Evolutionary conservation across 2,113 vertebrate species (phyloP), one percentile per base, ranked within the genome.

Genomic region (Aphyosemion australe): DNA sequence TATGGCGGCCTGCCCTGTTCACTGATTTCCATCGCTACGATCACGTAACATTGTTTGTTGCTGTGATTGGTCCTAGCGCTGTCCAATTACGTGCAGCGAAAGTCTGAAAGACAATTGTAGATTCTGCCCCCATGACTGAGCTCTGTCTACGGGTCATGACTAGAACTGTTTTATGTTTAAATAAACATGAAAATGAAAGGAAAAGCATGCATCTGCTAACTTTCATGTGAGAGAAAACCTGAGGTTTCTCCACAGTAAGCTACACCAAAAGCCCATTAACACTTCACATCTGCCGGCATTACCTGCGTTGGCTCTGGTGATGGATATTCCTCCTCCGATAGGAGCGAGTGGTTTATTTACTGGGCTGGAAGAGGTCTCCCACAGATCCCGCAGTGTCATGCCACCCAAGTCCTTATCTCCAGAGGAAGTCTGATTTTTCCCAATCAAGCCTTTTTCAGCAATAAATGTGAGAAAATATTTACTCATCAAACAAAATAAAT

Each of bases 391-490:
- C 41, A 91, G 67, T 5, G 85, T 87, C 69, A 88, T 75, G 3
- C 69, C 73, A 12, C 89, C 79, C 64, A 80, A 37, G 52, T 94
- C 94, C 78, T 94, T 97, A 71, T 88, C 93, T 18, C 81, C 78
- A 54, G 90, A 75, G 65, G 92, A 84, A 53, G 92, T 89, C 42
- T 93, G 90, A 7, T 73, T 94, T 90, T 95, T 99, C 4, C 94
- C 91, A 43, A 97, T 98, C 76, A 99, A 91, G 46, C 96, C 97
- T 99, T 26, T 26, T 31, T 45, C 76, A 81, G 58, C n/a, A 60
- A 76, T 2, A 62, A 16, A 74, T 51, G 18, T 16, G 13, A 52
- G 34, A 12, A 20, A 2, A 4, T 14, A 6, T 13, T 52, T 15
- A 5, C 13, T 37, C 34, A 37, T 8, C 0, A 37, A 37, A 37